These are phyloP conservation scores for Ophiothrix spiculata DNA, from an alignment of 35 echinoderm and acorn worm species.

Conservation along the genomic window DNA sequence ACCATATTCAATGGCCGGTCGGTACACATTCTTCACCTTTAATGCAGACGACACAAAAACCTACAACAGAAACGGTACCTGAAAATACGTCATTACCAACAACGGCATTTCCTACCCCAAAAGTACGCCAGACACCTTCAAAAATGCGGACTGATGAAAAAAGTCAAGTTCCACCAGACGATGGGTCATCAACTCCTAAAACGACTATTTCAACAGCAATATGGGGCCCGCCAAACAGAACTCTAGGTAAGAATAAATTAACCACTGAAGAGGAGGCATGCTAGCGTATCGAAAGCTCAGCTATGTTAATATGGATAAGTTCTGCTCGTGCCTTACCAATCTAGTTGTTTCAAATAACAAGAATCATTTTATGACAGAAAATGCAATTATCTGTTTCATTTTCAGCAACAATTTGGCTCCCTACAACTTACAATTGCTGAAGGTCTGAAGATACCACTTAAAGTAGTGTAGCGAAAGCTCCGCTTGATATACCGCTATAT, in stretches of 20 bases:
- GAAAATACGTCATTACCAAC: background rate
- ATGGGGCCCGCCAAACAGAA: background rate
- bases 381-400: too few species aligned
- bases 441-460: too few species aligned
- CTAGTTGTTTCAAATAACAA: too few species aligned
- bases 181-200: background rate
- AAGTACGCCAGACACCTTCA: background rate
- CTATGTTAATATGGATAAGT: too few species aligned
- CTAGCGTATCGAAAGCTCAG: too few species aligned
- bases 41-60: background rate
- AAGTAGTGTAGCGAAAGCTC: too few species aligned
- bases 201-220: constrained; percentile 8
- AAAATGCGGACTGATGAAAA: background rate
- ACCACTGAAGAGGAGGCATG: too few species aligned
- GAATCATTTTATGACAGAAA: too few species aligned
- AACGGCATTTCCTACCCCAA: background rate
- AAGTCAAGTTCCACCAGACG: background rate
- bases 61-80: background rate
- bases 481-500: too few species aligned
- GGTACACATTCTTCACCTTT: background rate
- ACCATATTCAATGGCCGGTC: background rate
- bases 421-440: too few species aligned
- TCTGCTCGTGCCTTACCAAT: too few species aligned
- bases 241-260: background rate
- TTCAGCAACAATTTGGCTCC: too few species aligned